These are phyloP conservation scores for Borostomias antarcticus DNA, from an alignment of 2,797 vertebrate species.

Conservation along the genomic window DNA sequence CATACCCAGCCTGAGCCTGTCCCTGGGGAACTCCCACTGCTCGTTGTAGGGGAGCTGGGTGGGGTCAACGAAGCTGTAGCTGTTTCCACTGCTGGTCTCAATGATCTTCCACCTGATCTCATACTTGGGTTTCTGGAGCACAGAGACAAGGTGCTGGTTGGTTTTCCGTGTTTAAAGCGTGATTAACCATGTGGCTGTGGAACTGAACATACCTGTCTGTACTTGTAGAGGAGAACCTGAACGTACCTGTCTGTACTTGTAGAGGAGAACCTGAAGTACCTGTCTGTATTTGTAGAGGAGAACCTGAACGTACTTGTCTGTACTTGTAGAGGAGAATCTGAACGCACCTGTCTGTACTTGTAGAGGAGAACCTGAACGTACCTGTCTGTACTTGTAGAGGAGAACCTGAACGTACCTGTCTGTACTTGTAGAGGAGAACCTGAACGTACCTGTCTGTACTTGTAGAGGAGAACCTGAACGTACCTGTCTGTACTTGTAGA, in stretches of 20 bases:
- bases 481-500: constrained; percentile 90
- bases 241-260: background rate
- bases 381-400: constrained; percentile 89
- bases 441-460: background rate
- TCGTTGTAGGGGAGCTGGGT: constrained; percentile 90
- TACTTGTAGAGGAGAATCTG: too few relatives aligned
- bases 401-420: constrained; percentile 58
- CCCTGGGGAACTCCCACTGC: constrained; percentile 94
- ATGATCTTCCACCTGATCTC: constrained; percentile 96
- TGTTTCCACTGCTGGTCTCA: constrained; percentile 85
- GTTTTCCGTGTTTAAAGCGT: too few relatives aligned
- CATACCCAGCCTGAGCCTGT: constrained; percentile 90
- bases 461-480: too few relatives aligned
- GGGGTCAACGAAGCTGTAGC: constrained; percentile 91
- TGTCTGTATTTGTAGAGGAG: background rate
- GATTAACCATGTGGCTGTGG: too few relatives aligned
- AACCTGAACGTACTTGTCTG: background rate
- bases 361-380: too few relatives aligned
- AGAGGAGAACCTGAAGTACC: too few relatives aligned
- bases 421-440: background rate
- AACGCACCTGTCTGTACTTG: background rate
- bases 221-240: too few relatives aligned
- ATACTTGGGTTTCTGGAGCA: constrained; percentile 87
- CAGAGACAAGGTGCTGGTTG: background rate
- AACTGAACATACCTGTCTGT: background rate